Evolutionary conservation across 2,888 invertebrate species (phyloP).

Genomic region (Dione vanillae): DNA sequence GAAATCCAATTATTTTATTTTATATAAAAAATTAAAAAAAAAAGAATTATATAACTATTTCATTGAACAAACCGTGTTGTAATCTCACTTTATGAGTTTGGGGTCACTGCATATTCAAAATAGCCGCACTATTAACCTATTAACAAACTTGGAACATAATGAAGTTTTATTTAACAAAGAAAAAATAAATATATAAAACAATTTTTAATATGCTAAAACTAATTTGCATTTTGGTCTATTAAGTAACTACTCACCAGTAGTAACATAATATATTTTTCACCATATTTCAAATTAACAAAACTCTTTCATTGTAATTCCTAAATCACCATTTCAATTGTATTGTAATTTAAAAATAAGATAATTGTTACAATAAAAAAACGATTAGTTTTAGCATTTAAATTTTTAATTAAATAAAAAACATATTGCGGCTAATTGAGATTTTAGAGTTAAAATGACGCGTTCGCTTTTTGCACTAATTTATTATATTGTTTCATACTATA

Average conservation of each 20-base stretch:
- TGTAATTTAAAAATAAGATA: neutral
- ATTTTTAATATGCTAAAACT: constrained; percentile 16
- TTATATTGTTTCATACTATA: constrained; percentile 30
- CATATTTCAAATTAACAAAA: too few species aligned
- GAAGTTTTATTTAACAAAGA: constrained; percentile 53
- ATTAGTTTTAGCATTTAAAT: constrained; percentile 16
- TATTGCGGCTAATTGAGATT: constrained; percentile 61
- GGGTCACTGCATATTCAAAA: constrained; percentile 59
- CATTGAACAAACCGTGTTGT: constrained; percentile 35
- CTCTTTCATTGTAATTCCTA: too few species aligned
- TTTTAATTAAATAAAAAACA: neutral
- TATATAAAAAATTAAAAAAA: neutral
- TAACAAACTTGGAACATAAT: constrained; percentile 49
- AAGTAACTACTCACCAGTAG: neutral
- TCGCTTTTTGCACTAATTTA: constrained; percentile 61
- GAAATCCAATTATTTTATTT: too few species aligned
- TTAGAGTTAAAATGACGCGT: constrained; percentile 57
- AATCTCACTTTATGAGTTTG: constrained; percentile 55
- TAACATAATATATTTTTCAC: too few species aligned
- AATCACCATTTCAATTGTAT: neutral
- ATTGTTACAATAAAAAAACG: neutral
- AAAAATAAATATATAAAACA: constrained; percentile 55
- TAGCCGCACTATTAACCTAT: constrained; percentile 56
- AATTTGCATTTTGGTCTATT: constrained; percentile 1
- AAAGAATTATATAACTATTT: neutral